Conservation (phyloP, 53 echinoderm and acorn worm genomes). For the Hippasteria phrygiana region DNA sequence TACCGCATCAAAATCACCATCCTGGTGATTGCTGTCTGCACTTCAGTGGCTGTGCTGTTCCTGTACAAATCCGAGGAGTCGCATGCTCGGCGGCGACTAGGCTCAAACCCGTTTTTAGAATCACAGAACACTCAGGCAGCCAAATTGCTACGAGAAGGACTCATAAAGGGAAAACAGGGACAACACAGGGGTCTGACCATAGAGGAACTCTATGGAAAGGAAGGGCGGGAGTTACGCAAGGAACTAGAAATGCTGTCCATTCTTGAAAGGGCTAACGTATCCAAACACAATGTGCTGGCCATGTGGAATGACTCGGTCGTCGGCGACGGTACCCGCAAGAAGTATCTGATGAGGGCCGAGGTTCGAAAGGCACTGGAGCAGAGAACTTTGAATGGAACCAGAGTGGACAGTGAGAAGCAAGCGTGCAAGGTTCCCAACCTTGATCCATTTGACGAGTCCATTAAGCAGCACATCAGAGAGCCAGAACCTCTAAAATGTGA, state of each 20-base stretch:
- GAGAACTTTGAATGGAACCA: slow-evolving; percentile 1
- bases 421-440: slow-evolving; percentile 61
- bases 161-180: neutral
- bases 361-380: neutral
- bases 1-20: neutral
- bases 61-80: slow-evolving; percentile 21
- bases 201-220: neutral
- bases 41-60: neutral
- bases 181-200: neutral
- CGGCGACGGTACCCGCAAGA: neutral
- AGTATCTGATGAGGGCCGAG: neutral
- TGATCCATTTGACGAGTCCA: slow-evolving; percentile 61
- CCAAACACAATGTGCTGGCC: neutral
- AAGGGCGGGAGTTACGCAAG: slow-evolving; percentile 6
- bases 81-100: neutral
- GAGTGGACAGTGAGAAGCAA: neutral
- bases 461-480: slow-evolving; percentile 6
- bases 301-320: neutral
- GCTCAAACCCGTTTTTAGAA: neutral
- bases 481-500: slow-evolving; percentile 49
- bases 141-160: neutral
- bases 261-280: neutral
- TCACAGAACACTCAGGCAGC: neutral
- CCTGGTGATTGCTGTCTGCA: neutral
- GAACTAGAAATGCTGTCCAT: neutral